Conservation (phyloP, 2,113 vertebrate genomes). For the Microtus ochrogaster region DNA sequence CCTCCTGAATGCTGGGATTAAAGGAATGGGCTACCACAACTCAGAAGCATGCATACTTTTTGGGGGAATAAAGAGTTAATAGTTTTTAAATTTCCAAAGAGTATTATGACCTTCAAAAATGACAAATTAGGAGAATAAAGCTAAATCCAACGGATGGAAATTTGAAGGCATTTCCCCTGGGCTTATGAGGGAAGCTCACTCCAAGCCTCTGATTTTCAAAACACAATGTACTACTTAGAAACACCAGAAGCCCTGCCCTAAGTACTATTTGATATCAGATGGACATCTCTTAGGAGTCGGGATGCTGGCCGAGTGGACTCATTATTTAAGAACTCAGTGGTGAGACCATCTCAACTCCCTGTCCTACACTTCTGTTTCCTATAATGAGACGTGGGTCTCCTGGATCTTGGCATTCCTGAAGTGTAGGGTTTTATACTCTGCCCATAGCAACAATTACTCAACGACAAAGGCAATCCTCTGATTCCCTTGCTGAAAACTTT, state of each 20-base stretch:
- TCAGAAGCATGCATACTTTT: not conserved
- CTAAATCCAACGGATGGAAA: slow-evolving; percentile 17
- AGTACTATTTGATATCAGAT: not conserved
- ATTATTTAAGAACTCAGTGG: not conserved
- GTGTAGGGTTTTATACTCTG: not conserved
- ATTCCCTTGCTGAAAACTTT: not conserved
- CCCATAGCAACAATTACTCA: not conserved
- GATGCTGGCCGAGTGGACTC: not conserved
- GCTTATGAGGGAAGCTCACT: not conserved
- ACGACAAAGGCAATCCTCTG: not conserved
- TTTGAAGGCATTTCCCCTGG: not conserved
- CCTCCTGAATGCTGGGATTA: not conserved
- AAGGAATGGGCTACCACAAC: not conserved
- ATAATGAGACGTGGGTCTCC: not conserved
- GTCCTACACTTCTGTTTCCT: not conserved
- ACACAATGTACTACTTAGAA: not conserved
- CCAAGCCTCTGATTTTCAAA: slow-evolving; percentile 1
- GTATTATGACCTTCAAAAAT: not conserved
- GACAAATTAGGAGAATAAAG: not conserved
- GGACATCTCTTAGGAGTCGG: not conserved
- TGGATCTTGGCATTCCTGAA: not conserved
- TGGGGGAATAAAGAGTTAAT: not conserved
- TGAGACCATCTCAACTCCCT: not conserved
- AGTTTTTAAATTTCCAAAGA: slow-evolving; percentile 42
- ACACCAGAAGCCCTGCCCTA: not conserved